Evolutionary conservation across 2,113 vertebrate species (phyloP).

Genomic region (Antechinus stuartii): DNA sequence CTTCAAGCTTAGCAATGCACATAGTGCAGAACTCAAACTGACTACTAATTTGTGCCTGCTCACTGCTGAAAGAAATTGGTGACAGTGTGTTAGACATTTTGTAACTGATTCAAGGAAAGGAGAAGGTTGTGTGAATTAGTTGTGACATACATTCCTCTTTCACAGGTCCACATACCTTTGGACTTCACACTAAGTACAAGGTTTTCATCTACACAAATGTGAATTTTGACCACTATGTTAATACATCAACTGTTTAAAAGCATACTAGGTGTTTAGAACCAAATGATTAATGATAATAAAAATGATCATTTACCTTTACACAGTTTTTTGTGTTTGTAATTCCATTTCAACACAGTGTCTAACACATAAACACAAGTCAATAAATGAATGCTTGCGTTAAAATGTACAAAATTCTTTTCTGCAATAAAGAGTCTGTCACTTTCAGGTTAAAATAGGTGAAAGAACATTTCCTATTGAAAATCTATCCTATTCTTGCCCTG

Average conservation of each 20-base stretch:
- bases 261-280: not conserved
- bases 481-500: no score
- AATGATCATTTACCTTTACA: not conserved
- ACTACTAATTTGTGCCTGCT: not conserved
- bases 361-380: not conserved
- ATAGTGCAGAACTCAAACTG: not conserved
- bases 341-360: not conserved
- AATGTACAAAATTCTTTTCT: no score
- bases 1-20: not conserved
- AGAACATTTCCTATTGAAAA: no score
- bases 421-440: no score
- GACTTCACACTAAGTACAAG: not conserved
- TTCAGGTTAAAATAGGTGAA: no score
- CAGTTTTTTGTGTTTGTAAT: not conserved
- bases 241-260: not conserved
- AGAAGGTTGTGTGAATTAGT: not conserved
- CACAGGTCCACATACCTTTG: not conserved
- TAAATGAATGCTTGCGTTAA: not conserved
- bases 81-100: not conserved
- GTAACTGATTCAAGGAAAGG: not conserved
- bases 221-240: not conserved
- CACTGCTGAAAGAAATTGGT: not conserved
- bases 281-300: not conserved
- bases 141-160: not conserved
- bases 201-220: not conserved